These are phyloP conservation scores for Aleiodes sp. DNA, from an alignment of 1,140 invertebrate genomes.

Conservation along the genomic window DNA sequence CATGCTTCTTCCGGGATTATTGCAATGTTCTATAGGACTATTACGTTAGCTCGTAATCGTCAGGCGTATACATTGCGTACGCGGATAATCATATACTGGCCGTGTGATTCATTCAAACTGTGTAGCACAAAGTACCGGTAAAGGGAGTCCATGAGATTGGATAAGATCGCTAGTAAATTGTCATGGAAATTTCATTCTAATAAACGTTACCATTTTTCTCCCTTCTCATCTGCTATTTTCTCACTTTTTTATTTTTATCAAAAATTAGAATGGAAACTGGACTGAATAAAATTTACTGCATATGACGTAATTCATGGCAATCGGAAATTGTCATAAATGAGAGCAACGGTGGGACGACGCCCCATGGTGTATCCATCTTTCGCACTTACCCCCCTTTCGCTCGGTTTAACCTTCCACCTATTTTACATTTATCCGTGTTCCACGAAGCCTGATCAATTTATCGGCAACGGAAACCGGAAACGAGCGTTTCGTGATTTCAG, in stretches of 20 bases:
- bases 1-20: slow-evolving; percentile 23
- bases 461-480: slow-evolving; percentile 37
- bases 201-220: too few relatives aligned
- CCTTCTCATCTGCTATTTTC: too few relatives aligned
- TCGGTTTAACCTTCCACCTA: neutral
- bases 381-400: slow-evolving; percentile 24
- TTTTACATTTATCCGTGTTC: slow-evolving; percentile 13
- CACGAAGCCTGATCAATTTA: slow-evolving; percentile 32
- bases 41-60: slow-evolving; percentile 25
- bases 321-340: slow-evolving; percentile 49
- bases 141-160: slow-evolving; percentile 8
- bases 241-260: too few relatives aligned
- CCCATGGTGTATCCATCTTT: neutral
- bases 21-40: slow-evolving; percentile 9
- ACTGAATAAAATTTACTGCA: neutral
- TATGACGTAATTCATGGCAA: slow-evolving; percentile 50
- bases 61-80: slow-evolving; percentile 27
- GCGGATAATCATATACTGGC: slow-evolving; percentile 29
- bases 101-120: slow-evolving; percentile 29
- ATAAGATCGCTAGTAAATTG: slow-evolving; percentile 15
- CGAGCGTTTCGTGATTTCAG: slow-evolving; percentile 29
- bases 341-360: too few relatives aligned
- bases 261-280: neutral
- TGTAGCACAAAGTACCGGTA: slow-evolving; percentile 26
- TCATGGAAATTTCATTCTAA: neutral